Base-by-base conservation (phyloP, 1,140 invertebrate species). In the Cherax destructor region DNA sequence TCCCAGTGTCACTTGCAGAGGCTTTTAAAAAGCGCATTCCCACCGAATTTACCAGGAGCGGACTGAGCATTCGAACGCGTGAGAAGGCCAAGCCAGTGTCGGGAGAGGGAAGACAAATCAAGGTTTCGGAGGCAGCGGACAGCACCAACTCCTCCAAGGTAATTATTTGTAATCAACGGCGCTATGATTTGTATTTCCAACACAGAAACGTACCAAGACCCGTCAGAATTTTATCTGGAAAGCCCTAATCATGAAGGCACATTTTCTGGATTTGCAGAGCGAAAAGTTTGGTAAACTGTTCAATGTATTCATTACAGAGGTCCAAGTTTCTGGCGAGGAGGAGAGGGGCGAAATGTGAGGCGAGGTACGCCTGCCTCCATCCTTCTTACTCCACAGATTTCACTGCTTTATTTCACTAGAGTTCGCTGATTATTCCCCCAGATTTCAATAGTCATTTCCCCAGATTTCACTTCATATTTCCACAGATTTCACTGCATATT, bases 261-360 rank as follows among this genome's bases (percentile, higher is more conserved):
- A 91, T 91, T 91, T 91, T 91, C 89, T 85, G 83, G 89, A 91
- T 91, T 85, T 91, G 89, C 89, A 85, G 65, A 86, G 81, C 83
- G 89, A 91, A 91, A 91, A 91, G 83, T 91, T 91, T 69, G 89
- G 85, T 91, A 91, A 91, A 91, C 89, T 91, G 89, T 76, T 91
- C 89, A 91, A 91, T 91, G 89, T 91, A 91, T 91, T 91, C 89
- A 91, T 91, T 91, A 91, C 89, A 91, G 74, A 30, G 61, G 89
- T 11, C 30, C 50, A 91, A 91, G 83, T 91, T 91, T 91, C 61
- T 76, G 18, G 5, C 4, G 41, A 24, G 69, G 13, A 47, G 50
- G 47, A 9, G 21, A 13, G 41, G 65, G 21, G 13, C 24, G 21
- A 61, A 47, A 30, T 65, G 24, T 52, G 65, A 61, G 18, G 80